A percentile compares a stretch with the other conserved stretches of the same genome.
These are phyloP conservation scores for Mus pahari DNA, from an alignment of 2,113 vertebrate genomes.

Conservation along the genomic window DNA sequence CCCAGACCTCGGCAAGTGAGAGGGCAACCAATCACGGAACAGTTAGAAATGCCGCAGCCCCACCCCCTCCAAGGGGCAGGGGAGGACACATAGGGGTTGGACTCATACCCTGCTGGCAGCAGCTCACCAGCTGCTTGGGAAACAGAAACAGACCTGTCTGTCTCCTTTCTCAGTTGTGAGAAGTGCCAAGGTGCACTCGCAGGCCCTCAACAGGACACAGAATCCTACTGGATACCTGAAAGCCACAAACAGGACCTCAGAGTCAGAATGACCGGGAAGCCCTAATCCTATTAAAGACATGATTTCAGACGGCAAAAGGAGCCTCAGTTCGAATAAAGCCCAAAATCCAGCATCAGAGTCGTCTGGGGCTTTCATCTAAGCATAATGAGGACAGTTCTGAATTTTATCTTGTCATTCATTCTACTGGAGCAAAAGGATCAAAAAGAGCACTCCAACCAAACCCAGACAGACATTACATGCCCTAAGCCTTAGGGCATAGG, in stretches of 20 bases:
- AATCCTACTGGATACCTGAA: not conserved
- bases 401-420: slow-evolving; percentile 46
- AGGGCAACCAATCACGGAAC: not conserved
- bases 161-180: not conserved
- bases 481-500: not conserved
- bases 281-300: not conserved
- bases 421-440: not conserved
- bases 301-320: not conserved
- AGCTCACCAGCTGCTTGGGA: not conserved
- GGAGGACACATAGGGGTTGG: not conserved
- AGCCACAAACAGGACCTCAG: not conserved
- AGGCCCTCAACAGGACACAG: not conserved
- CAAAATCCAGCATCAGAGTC: not conserved
- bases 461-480: not conserved
- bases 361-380: not conserved
- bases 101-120: not conserved
- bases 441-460: not conserved
- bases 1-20: not conserved
- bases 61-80: not conserved
- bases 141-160: not conserved
- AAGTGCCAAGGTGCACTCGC: not conserved
- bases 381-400: not conserved
- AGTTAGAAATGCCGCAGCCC: not conserved
- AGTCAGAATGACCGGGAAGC: not conserved
- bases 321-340: not conserved